A percentile compares a stretch with the other conserved stretches of the same genome.
These are phyloP conservation scores for Hippocampus zosterae DNA, from an alignment of 2,113 vertebrate species.

Conservation along the genomic window DNA sequence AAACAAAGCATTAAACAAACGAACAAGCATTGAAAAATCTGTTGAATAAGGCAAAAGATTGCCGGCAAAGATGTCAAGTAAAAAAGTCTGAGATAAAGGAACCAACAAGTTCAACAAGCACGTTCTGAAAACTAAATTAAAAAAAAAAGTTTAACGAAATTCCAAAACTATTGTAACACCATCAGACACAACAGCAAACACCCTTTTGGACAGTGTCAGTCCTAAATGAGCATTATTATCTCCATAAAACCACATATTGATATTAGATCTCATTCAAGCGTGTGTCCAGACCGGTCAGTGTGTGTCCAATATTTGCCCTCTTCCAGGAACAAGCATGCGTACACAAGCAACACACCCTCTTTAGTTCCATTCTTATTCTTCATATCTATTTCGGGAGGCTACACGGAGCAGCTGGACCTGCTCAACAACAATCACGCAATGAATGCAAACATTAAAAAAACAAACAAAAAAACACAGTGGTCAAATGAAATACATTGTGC, in stretches of 20 bases:
- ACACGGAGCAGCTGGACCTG: conserved; percentile 49
- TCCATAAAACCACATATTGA: not conserved
- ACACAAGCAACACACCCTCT: conserved; percentile 24
- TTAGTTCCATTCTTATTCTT: conserved; percentile 53
- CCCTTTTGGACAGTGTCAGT: not conserved
- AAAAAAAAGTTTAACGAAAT: too few species aligned
- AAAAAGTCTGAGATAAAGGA: too few species aligned
- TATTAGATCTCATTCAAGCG: not conserved
- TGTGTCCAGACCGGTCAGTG: not conserved
- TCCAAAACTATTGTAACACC: not conserved
- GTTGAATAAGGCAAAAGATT: too few species aligned
- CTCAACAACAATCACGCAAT: conserved; percentile 9
- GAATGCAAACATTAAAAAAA: conserved; percentile 5
- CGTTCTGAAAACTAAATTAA: too few species aligned
- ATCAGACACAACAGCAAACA: not conserved
- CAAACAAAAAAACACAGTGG: not conserved
- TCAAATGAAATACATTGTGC: not conserved
- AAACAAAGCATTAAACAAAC: too few species aligned
- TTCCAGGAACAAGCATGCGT: not conserved
- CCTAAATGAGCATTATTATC: not conserved
- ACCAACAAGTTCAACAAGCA: too few species aligned
- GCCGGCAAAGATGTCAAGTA: too few species aligned
- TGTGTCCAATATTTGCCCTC: not conserved
- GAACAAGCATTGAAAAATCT: too few species aligned
- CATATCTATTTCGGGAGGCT: conserved; percentile 55